Evolutionary conservation across 2,797 vertebrate species (phyloP).

Genomic region (Lagodon rhomboides): DNA sequence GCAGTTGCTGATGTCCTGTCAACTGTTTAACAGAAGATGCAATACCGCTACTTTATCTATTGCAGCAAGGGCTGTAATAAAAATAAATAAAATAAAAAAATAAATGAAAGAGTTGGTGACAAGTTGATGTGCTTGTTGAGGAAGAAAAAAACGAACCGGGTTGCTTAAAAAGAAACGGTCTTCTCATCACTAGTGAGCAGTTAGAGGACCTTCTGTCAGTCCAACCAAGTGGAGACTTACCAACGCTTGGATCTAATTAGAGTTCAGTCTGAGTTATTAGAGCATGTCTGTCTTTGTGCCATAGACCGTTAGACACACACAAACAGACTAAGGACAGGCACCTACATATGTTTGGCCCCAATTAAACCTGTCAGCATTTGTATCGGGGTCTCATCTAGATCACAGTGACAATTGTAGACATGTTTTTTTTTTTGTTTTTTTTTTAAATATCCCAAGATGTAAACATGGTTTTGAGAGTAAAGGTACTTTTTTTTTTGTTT

Average conservation of each 20-base stretch:
- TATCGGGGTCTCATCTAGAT: neutral
- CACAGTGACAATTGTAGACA: constrained; percentile 4
- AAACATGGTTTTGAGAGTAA: neutral
- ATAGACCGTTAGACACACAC: constrained; percentile 62
- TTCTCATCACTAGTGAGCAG: neutral
- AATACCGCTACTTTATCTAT: too few relatives aligned
- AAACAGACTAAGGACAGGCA: constrained; percentile 46
- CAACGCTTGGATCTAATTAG: constrained; percentile 77
- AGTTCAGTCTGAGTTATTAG: constrained; percentile 79
- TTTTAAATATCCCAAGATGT: neutral
- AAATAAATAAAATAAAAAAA: too few relatives aligned
- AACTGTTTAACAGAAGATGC: too few relatives aligned
- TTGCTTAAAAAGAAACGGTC: too few relatives aligned
- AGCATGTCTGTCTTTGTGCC: constrained; percentile 78
- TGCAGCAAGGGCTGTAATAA: too few relatives aligned
- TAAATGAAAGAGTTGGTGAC: too few relatives aligned
- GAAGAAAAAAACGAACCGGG: too few relatives aligned
- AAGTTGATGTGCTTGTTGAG: too few relatives aligned
- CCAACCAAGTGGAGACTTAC: constrained; percentile 45
- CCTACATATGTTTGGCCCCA: constrained; percentile 56
- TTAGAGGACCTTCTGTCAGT: constrained; percentile 30
- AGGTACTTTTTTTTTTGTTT: neutral
- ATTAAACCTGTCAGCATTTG: constrained; percentile 49
- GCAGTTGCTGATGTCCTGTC: too few relatives aligned
- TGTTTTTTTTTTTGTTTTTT: neutral